phyloP scores from a whole-genome alignment of 2,888 invertebrate genomes.

The Callyntrura sp. region DNA sequence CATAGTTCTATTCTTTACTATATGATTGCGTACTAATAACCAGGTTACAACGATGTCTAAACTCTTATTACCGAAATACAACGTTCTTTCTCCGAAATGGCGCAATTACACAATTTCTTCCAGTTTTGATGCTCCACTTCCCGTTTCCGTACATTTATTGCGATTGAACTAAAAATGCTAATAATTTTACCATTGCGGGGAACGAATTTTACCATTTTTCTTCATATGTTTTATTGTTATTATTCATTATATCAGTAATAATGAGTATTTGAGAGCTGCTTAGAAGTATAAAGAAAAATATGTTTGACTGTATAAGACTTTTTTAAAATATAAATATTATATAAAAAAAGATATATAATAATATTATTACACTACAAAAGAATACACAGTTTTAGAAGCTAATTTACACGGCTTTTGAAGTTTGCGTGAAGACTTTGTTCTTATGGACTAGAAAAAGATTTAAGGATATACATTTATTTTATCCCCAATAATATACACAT shows the following conservation, averaged over 20 bases:
- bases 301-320: conserved; percentile 64
- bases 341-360: not conserved
- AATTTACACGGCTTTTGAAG: conserved; percentile 29
- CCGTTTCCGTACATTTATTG: not conserved
- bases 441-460: conserved; percentile 46
- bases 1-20: no score
- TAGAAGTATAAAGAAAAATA: conserved; percentile 58
- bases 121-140: conserved; percentile 29
- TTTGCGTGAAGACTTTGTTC: conserved; percentile 47
- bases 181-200: not conserved
- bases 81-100: no score
- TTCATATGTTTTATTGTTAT: conserved; percentile 26
- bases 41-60: no score
- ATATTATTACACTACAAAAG: not conserved
- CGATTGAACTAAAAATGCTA: not conserved
- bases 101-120: conserved; percentile 24
- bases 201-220: conserved; percentile 28
- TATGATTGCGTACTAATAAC: no score
- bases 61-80: no score
- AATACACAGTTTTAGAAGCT: conserved; percentile 41
- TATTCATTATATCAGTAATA: conserved; percentile 34
- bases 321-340: conserved; percentile 42
- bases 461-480: conserved; percentile 48
- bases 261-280: conserved; percentile 62
- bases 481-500: conserved; percentile 41